Evolutionary conservation across 1,140 invertebrate genomes (phyloP), one percentile per base, ranked within the genome.

Genomic region (Bilobella aurantiaca): DNA sequence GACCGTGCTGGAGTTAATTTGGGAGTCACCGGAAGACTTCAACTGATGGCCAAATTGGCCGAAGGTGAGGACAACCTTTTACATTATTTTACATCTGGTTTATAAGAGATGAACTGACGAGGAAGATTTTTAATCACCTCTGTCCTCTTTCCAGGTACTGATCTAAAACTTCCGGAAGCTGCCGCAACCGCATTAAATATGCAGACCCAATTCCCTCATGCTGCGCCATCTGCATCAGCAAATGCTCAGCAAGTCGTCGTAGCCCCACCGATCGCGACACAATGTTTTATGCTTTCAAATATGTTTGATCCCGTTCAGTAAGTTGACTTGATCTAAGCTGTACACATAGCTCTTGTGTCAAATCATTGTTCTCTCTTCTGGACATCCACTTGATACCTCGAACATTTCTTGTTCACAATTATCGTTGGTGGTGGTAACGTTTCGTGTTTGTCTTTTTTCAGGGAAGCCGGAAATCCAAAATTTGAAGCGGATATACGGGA

Each of bases 41-140:
- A 97, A 75, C 79, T 99, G 0, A 99, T 99, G 96, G 98, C 96
- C 63, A 99, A 99, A 81, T 79, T 99, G 68, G 96, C 96, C n/a
- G 95, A 99, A 83, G 94, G 94, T 79, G 64, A 58, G 42, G n/a
- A n/a, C n/a, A n/a, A n/a, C n/a, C n/a, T n/a, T n/a, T n/a, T n/a
- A n/a, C n/a, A n/a, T n/a, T n/a, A n/a, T n/a, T 30, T 29, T 16
- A 57, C 16, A 49, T 23, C 27, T 16, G 23, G 14, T 8, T 16
- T n/a, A n/a, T n/a, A n/a, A n/a, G n/a, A n/a, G n/a, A n/a, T n/a
- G n/a, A n/a, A n/a, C n/a, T n/a, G n/a, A n/a, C n/a, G n/a, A n/a
- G n/a, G n/a, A n/a, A n/a, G n/a, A n/a, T n/a, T n/a, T n/a, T n/a
- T n/a, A n/a, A n/a, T n/a, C n/a, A n/a, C n/a, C n/a, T 53, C 16